Evolutionary conservation across 1,140 invertebrate genomes (phyloP).

Genomic region (Leptonema lineaticorne): DNA sequence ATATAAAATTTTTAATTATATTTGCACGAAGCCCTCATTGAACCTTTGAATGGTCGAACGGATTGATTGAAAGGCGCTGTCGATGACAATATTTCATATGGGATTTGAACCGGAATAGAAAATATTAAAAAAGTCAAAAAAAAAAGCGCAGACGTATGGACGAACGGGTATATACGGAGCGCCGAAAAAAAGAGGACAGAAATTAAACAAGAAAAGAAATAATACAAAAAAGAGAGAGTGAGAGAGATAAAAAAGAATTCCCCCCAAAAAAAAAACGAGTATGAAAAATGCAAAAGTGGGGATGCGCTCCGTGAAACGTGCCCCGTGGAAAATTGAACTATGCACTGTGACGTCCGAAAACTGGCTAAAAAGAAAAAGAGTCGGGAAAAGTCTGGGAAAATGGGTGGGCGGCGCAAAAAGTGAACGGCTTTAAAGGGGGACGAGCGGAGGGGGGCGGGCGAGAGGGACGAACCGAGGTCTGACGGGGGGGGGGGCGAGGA

Average conservation of each 20-base stretch:
- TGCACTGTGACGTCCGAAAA: slow-evolving; percentile 34
- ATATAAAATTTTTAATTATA: too few relatives aligned
- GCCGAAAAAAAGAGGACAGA: too few relatives aligned
- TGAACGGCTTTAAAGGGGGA: slow-evolving; percentile 23
- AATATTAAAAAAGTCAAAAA: too few relatives aligned
- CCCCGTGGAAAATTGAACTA: slow-evolving; percentile 32
- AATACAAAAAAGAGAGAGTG: background rate
- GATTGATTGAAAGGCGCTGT: slow-evolving; percentile 13
- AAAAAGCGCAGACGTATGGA: too few relatives aligned
- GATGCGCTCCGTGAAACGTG: slow-evolving; percentile 24
- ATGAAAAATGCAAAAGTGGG: too few relatives aligned
- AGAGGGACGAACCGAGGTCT: background rate
- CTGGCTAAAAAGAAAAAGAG: slow-evolving; percentile 32
- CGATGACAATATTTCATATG: slow-evolving; percentile 15
- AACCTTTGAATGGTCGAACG: background rate
- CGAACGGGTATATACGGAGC: too few relatives aligned
- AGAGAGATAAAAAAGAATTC: background rate
- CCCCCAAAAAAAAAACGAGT: background rate
- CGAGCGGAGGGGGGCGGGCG: background rate
- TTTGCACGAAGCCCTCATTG: too few relatives aligned
- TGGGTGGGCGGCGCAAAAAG: slow-evolving; percentile 36
- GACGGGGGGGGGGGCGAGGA: background rate
- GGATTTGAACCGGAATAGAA: too few relatives aligned
- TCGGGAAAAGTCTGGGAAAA: slow-evolving; percentile 38
- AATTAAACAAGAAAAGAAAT: background rate